Evolutionary conservation across 2,888 invertebrate species (phyloP), one percentile per base, ranked within the genome.

Genomic region (Campaea margaritaria): DNA sequence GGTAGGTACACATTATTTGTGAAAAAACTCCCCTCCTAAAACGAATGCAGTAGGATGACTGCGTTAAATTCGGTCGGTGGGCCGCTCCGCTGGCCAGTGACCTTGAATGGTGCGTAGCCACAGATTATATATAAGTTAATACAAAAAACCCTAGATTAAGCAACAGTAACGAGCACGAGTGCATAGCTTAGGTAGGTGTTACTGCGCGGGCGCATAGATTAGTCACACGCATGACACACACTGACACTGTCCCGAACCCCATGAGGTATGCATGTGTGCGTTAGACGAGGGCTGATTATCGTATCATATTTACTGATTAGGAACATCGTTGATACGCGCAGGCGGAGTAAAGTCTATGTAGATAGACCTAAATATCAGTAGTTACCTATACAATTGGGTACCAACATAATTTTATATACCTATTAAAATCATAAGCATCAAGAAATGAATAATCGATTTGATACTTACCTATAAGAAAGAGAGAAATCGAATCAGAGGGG

Each of bases 51-150:
- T 74, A 71, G 71, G 75, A 76, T 81, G 79, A 82, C 78, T 67
- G 81, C 74, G 81, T 84, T 79, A 81, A 85, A 85, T 79, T 85
- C 83, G 78, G 85, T 83, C 81, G 83, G 76, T 79, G 80, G 76
- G 83, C 78, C 79, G 83, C 76, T 72, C 65, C 71, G 70, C 81
- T 90, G 89, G 89, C 77, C 90, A 89, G 89, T 91, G 88, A 87
- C 91, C 90, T 91, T 83, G 82, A 79, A 72, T 76, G 73, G 67
- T 73, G 76, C 39, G 39, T 21, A 42, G n/a, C n/a, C 55, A 56
- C 43, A 56, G 51, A 13, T 39, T 13, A 43, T 13, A 9, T 16
- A 47, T 14, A n/a, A 59, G 45, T 21, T 27, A 39, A 44, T 53
- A 59, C n/a, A 34, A 45, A 39, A 58, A 7, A 10, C 7, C 58